Conservation (phyloP, 2,797 vertebrate species). For the Aulostomus chinensis region DNA sequence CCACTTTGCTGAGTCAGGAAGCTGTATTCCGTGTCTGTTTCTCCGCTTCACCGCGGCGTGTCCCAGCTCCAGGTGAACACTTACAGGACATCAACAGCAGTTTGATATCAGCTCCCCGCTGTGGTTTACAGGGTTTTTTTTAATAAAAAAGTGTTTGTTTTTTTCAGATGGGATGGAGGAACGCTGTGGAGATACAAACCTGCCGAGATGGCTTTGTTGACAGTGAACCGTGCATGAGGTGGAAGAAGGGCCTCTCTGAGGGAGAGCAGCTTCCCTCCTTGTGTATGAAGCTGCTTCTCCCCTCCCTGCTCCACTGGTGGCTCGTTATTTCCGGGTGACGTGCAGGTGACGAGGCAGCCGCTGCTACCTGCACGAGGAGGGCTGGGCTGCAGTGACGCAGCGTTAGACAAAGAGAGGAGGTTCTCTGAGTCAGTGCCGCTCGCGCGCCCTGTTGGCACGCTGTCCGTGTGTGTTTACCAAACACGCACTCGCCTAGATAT, state of each 20-base stretch:
- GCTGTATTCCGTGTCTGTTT: slow-evolving; percentile 18
- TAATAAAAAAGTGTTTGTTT: too few relatives aligned
- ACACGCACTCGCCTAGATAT: slow-evolving; percentile 50
- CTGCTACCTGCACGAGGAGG: slow-evolving; percentile 31
- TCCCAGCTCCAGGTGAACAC: too few relatives aligned
- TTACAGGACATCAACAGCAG: too few relatives aligned
- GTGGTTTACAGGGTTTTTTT: too few relatives aligned
- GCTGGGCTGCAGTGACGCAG: slow-evolving; percentile 53
- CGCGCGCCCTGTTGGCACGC: slow-evolving; percentile 38
- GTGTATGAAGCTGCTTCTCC: slow-evolving; percentile 1
- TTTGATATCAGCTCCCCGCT: too few relatives aligned
- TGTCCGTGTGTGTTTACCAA: slow-evolving; percentile 57
- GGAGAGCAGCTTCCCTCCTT: background rate
- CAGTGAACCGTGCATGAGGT: slow-evolving; percentile 15
- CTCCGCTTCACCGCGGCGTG: too few relatives aligned
- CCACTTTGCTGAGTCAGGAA: slow-evolving; percentile 47
- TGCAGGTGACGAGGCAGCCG: too few relatives aligned
- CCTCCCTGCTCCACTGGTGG: slow-evolving; percentile 13
- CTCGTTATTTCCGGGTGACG: too few relatives aligned
- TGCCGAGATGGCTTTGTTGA: slow-evolving; percentile 11
- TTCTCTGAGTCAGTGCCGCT: slow-evolving; percentile 51
- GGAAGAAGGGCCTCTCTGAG: slow-evolving; percentile 13
- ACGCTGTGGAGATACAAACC: too few relatives aligned
- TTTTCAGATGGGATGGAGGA: too few relatives aligned
- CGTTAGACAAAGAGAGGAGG: slow-evolving; percentile 16